These are phyloP conservation scores for Idaea aversata DNA, from an alignment of 2,888 invertebrate species.

Conservation along the genomic window DNA sequence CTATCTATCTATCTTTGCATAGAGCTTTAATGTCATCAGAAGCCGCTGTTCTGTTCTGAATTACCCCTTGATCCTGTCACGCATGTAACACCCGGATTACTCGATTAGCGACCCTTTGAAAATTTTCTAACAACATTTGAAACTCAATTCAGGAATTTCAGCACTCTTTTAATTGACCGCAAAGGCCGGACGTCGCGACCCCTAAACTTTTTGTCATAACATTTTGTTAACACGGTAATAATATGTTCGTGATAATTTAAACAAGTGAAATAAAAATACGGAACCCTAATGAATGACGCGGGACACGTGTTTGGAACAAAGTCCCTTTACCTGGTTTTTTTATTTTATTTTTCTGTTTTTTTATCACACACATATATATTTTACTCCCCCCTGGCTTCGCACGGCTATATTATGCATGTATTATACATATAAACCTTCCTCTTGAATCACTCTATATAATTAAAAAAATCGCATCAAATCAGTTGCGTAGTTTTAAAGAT, in stretches of 20 bases:
- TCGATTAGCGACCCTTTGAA: constrained; percentile 49
- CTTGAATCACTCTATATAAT: too few species aligned
- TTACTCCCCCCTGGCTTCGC: too few species aligned
- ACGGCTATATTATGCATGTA: too few species aligned
- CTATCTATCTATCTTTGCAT: too few species aligned
- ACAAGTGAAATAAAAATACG: neutral
- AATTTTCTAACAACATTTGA: constrained; percentile 37
- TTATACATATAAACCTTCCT: too few species aligned
- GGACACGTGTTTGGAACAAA: too few species aligned
- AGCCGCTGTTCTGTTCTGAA: constrained; percentile 29
- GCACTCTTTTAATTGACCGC: constrained; percentile 51
- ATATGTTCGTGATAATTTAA: constrained; percentile 24
- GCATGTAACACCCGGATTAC: constrained; percentile 59
- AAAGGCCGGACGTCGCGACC: constrained; percentile 32
- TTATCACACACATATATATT: too few species aligned
- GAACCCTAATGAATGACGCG: too few species aligned
- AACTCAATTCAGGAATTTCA: constrained; percentile 37
- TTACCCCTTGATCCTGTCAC: constrained; percentile 55
- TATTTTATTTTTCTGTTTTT: too few species aligned
- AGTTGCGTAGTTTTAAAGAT: too few species aligned
- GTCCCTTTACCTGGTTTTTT: too few species aligned
- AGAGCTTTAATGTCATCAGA: neutral
- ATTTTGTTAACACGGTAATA: constrained; percentile 28
- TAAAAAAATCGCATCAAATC: too few species aligned
- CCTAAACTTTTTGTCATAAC: constrained; percentile 39